A percentile compares a stretch with the other conserved stretches of the same genome.
Conservation (phyloP, 2,888 invertebrate species). For the Scaptomyza caliginosa region DNA sequence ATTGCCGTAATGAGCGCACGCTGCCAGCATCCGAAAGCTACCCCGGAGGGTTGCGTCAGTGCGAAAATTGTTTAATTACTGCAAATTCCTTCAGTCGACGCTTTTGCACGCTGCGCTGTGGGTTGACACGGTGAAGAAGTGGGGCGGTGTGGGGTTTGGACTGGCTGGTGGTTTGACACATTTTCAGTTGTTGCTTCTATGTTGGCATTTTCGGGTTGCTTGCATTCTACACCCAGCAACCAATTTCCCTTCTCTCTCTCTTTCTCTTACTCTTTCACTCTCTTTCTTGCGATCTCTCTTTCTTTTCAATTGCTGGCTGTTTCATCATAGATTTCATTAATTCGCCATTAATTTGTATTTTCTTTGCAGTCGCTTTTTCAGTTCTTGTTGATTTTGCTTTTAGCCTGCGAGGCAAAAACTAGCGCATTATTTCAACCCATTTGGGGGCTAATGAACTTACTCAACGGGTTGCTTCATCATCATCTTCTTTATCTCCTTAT, state of each 20-base stretch:
- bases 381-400: constrained; percentile 65
- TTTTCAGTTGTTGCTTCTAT: constrained; percentile 69
- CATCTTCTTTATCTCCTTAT: constrained; percentile 9
- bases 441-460: constrained; percentile 76
- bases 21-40: constrained; percentile 35
- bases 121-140: constrained; percentile 3
- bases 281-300: constrained; percentile 4
- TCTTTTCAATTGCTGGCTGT: constrained; percentile 22
- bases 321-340: constrained; percentile 72
- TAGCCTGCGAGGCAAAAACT: constrained; percentile 50
- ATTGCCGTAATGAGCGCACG: constrained; percentile 76
- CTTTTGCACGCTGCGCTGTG: constrained; percentile 62
- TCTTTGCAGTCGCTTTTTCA: constrained; percentile 63
- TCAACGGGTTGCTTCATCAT: constrained; percentile 39
- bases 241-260: constrained; percentile 3
- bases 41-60: constrained; percentile 61
- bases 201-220: constrained; percentile 67
- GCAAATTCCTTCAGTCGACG: constrained; percentile 73
- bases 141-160: constrained; percentile 20
- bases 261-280: background rate
- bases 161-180: constrained; percentile 69
- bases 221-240: constrained; percentile 49
- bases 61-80: constrained; percentile 76
- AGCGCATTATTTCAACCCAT: constrained; percentile 75
- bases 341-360: constrained; percentile 79